Evolutionary conservation across 2,113 vertebrate genomes (phyloP).

Genomic region (Aegypius monachus): DNA sequence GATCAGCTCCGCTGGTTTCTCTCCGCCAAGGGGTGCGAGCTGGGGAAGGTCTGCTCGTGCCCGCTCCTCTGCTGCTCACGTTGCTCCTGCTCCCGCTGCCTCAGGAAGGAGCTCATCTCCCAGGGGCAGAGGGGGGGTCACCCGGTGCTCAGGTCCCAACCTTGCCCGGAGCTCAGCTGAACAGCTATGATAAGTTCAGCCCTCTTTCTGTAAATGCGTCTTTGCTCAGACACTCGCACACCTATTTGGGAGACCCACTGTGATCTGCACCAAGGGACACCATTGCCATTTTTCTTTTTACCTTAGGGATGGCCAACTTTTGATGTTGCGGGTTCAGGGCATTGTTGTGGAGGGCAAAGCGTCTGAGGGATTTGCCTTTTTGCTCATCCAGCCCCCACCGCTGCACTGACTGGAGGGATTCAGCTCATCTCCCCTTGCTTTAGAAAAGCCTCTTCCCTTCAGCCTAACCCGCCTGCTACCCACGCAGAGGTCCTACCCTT

Average conservation of each 20-base stretch:
- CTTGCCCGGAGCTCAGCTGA: accelerated
- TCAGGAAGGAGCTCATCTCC: background rate
- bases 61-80: background rate
- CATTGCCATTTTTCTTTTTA: background rate
- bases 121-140: background rate
- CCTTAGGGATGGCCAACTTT: background rate
- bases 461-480: background rate
- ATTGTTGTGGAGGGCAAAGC: background rate
- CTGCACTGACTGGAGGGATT: background rate
- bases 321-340: background rate
- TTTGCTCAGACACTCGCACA: background rate
- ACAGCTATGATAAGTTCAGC: background rate
- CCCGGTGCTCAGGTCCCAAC: background rate
- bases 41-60: accelerated
- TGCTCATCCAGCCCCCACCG: accelerated
- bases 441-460: background rate
- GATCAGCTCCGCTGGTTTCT: accelerated
- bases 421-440: background rate
- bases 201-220: background rate
- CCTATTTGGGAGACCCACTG: accelerated
- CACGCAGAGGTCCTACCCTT: background rate
- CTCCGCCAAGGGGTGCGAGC: accelerated
- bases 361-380: background rate
- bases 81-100: background rate
- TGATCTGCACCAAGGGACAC: background rate